Base-by-base conservation (phyloP, 2,113 vertebrate genomes). In the Rhinolophus ferrumequinum region DNA sequence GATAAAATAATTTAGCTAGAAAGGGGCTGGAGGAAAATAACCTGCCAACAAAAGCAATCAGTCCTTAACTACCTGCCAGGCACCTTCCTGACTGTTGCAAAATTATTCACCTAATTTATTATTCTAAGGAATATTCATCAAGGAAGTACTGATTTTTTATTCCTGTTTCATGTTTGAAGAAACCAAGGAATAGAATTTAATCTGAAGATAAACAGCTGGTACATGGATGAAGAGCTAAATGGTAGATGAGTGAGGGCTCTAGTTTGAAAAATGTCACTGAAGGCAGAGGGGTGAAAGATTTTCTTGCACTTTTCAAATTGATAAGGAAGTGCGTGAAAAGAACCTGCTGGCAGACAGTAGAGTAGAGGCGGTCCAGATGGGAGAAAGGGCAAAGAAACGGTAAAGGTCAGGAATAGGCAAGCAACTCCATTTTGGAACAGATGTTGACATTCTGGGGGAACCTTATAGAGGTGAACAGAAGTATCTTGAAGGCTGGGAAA, bases 391-490 rank as follows among this genome's bases (percentile, higher is more conserved):
- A 83, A 80, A 76, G 60, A 85, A 62, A 5, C 26, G 0, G 15
- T 56, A 16, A 90, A 86, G 66, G 66, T 81, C 60, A 90, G 62
- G 75, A 66, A 79, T 22, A 87, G 30, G 50, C 19, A 79, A 73
- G 44, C 19, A 75, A 62, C 41, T 95, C 44, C 35, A n/a, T 76
- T 90, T 80, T 64, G 41, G 58, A 88, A 83, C 56, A 80, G 56
- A 72, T 52, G 35, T 93, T 96, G 90, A 91, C 26, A 95, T 72
- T 75, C 80, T 4, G 2, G 24, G 66, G 58, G 15, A 4, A 47
- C 47, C 86, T 82, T 82, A 52, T 88, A 66, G 62, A 77, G 44
- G 35, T 82, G 60, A 93, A 90, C 15, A 93, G 54, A 85, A 86
- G 30, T 92, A 69, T 76, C 58, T 93, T 41, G 66, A 84, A 86